Evolutionary conservation across 2,797 vertebrate genomes (phyloP).

Genomic region (Oceanodroma leucorhoa): DNA sequence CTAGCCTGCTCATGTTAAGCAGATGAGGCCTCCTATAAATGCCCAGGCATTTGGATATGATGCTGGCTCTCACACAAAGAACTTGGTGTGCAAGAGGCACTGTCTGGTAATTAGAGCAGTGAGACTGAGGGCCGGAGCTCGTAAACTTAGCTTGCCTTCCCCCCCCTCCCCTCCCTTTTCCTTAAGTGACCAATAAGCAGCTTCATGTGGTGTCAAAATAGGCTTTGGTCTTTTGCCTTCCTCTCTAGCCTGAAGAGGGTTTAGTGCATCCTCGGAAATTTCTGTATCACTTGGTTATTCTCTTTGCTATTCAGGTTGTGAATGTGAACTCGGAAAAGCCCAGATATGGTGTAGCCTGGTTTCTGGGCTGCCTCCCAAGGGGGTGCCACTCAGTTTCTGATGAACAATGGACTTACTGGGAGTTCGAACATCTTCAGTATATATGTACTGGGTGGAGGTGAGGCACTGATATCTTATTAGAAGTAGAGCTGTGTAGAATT

Average conservation of each 20-base stretch:
- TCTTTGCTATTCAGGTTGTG: not conserved
- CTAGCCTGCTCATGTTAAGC: not conserved
- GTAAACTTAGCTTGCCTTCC: no score
- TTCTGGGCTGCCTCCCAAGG: not conserved
- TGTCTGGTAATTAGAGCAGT: not conserved
- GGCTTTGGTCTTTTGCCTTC: not conserved
- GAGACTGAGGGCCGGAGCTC: not conserved
- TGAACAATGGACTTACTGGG: not conserved
- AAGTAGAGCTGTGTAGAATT: not conserved
- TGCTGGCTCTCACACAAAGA: not conserved
- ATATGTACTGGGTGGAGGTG: not conserved
- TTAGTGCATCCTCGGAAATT: not conserved
- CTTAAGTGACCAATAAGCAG: no score
- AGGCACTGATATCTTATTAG: not conserved
- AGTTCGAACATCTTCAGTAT: not conserved
- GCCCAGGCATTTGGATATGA: not conserved
- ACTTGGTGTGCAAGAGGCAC: not conserved
- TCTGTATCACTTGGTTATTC: not conserved
- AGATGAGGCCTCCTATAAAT: accelerated
- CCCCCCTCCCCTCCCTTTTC: no score
- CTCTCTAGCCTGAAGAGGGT: not conserved
- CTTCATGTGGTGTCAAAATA: not conserved
- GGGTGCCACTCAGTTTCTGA: not conserved
- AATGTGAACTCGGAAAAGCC: not conserved
- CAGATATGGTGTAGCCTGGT: not conserved